Conservation (phyloP, 2,888 invertebrate species). For the Epistrophe eligans region DNA sequence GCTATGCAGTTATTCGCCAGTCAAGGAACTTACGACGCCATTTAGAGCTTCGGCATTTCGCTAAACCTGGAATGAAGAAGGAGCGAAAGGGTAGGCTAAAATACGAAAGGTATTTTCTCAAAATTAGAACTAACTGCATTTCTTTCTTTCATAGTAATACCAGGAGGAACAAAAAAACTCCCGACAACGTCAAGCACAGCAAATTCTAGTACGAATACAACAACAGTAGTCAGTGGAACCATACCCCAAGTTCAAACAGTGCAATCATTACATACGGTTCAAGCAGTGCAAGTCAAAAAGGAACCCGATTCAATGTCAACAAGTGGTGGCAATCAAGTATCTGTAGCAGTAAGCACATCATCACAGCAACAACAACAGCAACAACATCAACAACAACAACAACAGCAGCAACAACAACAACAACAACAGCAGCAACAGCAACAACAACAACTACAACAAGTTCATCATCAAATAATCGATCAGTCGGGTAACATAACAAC, state of each 20-base stretch:
- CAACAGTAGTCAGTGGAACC: conserved; percentile 76
- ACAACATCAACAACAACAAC: conserved; percentile 78
- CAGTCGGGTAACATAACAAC: conserved; percentile 83
- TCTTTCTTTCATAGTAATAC: conserved; percentile 23
- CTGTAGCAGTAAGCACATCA: conserved; percentile 76
- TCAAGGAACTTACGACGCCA: conserved; percentile 86
- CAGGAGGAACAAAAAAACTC: conserved; percentile 59
- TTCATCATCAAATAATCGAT: conserved; percentile 83
- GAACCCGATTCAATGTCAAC: conserved; percentile 82
- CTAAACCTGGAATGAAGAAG: conserved; percentile 84
- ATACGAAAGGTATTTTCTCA: no score
- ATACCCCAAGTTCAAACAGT: conserved; percentile 83
- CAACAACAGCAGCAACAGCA: conserved; percentile 79
- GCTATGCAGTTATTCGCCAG: conserved; percentile 86
- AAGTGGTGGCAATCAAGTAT: conserved; percentile 73
- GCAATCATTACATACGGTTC: conserved; percentile 82
- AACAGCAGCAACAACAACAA: conserved; percentile 78
- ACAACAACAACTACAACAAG: conserved; percentile 77
- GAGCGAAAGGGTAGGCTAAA: conserved; percentile 83
- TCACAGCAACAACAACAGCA: conserved; percentile 77
- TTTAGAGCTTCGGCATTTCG: conserved; percentile 84
- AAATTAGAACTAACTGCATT: background rate
- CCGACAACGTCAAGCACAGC: conserved; percentile 51
- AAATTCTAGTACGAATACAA: conserved; percentile 76
- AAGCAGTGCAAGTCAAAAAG: conserved; percentile 83